A percentile compares a stretch with the other conserved stretches of the same genome.
Conservation (phyloP, 2,113 vertebrate genomes). For the Anoplopoma fimbria region DNA sequence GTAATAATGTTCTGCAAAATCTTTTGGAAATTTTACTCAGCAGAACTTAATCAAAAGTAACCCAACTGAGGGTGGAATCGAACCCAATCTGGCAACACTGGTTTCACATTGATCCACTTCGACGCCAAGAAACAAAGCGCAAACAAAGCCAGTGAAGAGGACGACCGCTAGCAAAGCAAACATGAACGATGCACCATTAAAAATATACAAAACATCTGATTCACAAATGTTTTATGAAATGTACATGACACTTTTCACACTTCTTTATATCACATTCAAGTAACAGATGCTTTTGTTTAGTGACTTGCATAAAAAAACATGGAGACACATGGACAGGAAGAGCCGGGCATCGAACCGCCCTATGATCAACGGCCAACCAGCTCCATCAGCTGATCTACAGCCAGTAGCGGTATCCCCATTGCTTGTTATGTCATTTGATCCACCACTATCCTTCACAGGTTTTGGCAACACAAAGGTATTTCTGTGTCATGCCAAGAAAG, state of each 20-base stretch:
- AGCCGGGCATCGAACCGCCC: neutral
- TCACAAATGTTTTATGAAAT: neutral
- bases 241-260: neutral
- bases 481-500: conserved; percentile 35
- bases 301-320: conserved; percentile 1
- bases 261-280: neutral
- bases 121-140: neutral
- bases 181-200: neutral
- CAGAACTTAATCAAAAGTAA: neutral
- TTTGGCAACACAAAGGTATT: conserved; percentile 32
- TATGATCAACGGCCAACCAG: conserved; percentile 12
- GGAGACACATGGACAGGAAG: neutral
- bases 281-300: neutral
- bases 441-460: neutral
- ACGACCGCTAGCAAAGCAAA: neutral
- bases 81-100: too few relatives aligned
- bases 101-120: neutral
- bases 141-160: neutral
- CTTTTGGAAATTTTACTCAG: too few relatives aligned
- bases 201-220: neutral
- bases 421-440: conserved; percentile 5
- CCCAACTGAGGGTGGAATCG: too few relatives aligned
- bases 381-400: neutral
- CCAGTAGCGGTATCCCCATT: conserved; percentile 28
- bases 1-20: too few relatives aligned